Base-by-base conservation (phyloP, 2,797 vertebrate species). In the Neostethus bicornis region DNA sequence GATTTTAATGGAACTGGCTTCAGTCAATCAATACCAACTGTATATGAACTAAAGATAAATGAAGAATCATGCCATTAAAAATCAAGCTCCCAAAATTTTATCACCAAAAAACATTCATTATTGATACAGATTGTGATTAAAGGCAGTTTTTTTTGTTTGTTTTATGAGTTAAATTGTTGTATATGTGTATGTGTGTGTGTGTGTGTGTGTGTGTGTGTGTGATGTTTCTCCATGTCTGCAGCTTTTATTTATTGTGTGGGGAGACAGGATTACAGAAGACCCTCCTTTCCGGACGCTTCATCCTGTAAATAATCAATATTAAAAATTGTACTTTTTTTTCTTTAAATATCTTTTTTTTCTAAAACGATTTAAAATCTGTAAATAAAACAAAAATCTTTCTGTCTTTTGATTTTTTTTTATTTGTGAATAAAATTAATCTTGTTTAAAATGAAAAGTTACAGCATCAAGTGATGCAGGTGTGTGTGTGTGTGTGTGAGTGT, bases 311-410 rank as follows among this genome's bases (percentile, higher is more conserved):
- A 91, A 83, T 90, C 88, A 89, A 89, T 90, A 91, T 87, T 88
- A 84, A 90, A 87, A 91, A 90, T 89, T 90, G 87, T 89, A 91
- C 90, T 87, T 90, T 91, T 85, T 90, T 90, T 90, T 92, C 89
- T 87, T 68, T 69, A 90, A 88, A 91, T 87, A 87, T 84, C 80
- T 90, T 91, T 91, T 74, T 90, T 91, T 91, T 91, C 80, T 88
- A 88, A 90, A 91, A 92, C 87, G 80, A 91, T 91, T 90, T 92
- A n/a, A n/a, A n/a, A 90, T 91, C 89, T 90, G 85, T 86, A 90
- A 92, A 91, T 88, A 90, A 85, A 78, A 84, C 73, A 69, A 76
- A 85, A 73, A 72, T n/a, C n/a, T n/a, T n/a, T n/a, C n/a, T n/a
- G n/a, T n/a, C n/a, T n/a, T n/a, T n/a, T n/a, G n/a, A n/a, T n/a